These are phyloP conservation scores for Phenganax subtilis DNA, from an alignment of 92 coral and sea anemone species.

Conservation along the genomic window DNA sequence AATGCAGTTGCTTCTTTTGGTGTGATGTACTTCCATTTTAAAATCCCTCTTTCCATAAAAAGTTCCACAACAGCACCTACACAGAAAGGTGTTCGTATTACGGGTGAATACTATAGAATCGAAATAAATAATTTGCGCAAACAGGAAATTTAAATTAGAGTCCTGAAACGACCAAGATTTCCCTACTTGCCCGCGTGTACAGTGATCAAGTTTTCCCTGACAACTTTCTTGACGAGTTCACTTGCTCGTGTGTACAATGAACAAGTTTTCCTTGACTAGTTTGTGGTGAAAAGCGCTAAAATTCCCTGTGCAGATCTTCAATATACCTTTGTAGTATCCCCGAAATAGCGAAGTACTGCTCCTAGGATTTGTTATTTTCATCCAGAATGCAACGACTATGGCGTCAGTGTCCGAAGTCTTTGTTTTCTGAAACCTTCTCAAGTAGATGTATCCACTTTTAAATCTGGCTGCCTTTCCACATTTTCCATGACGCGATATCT, in stretches of 20 bases:
- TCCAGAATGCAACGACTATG: constrained; percentile 26
- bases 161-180: too few relatives aligned
- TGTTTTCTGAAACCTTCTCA: constrained; percentile 11
- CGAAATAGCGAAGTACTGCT: constrained; percentile 14
- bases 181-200: too few relatives aligned
- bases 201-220: too few relatives aligned
- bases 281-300: too few relatives aligned
- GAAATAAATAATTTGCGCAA: neutral
- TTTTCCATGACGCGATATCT: constrained; percentile 15
- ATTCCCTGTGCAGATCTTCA: too few relatives aligned
- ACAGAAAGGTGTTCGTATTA: neutral
- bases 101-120: neutral
- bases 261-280: too few relatives aligned
- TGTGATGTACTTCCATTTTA: constrained; percentile 20
- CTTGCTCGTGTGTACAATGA: too few relatives aligned
- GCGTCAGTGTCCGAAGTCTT: constrained; percentile 16
- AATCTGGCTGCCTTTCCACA: constrained; percentile 33
- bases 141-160: too few relatives aligned
- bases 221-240: too few relatives aligned
- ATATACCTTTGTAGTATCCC: constrained; percentile 17
- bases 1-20: constrained; percentile 14
- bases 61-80: constrained; percentile 22
- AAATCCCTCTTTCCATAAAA: constrained; percentile 13
- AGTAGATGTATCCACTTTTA: constrained; percentile 4
- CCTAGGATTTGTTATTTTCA: constrained; percentile 15